Base-by-base conservation (phyloP, 2,888 invertebrate species). In the Drosophila multiciliata region DNA sequence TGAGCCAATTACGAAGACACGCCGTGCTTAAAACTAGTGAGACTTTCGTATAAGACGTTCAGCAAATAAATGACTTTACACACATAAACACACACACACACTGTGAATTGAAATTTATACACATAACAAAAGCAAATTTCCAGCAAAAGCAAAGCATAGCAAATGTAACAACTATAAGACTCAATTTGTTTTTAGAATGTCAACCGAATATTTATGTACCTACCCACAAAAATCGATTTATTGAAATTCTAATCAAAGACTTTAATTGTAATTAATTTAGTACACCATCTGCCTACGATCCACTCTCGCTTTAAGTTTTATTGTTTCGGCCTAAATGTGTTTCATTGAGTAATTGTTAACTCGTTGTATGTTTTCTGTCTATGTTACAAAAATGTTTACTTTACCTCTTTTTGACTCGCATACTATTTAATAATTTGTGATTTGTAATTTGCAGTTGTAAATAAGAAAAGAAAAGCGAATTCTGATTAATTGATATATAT, bases 321-420 rank as follows among this genome's bases (percentile, higher is more conserved):
- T 74, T 59, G n/a, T 75, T 80, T 62, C 67, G 59, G 48, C 42
- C 50, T 59, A 52, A 38, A 48, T 73, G 42, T 75, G 59, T 64
- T 52, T 49, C 57, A 63, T 73, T 83, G 45, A 75, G 64, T 72
- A 73, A 78, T 90, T 90, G 90, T 86, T 90, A 90, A 76, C 80
- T 90, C 66, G 88, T 89, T 86, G 67, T 90, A 86, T 66, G 85
- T 75, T 87, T 73, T 87, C 72, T 73, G 64, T 65, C 72, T 73
- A 79, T 73, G 72, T 82, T 59, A 78, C 64, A 62, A 33, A 67
- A 73, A 66, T 66, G 71, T 67, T 71, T 71, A 81, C 77, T 78
- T 76, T 71, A 72, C 59, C 68, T 62, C 63, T 52, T 54, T 67
- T 78, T 75, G 66, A 90, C 86, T 82, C 79, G 87, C 85, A 69